Percentiles rank a stretch among this genome's conserved stretches.
Conservation (phyloP, 2,888 invertebrate genomes). For the Sepioteuthis lessoniana region DNA sequence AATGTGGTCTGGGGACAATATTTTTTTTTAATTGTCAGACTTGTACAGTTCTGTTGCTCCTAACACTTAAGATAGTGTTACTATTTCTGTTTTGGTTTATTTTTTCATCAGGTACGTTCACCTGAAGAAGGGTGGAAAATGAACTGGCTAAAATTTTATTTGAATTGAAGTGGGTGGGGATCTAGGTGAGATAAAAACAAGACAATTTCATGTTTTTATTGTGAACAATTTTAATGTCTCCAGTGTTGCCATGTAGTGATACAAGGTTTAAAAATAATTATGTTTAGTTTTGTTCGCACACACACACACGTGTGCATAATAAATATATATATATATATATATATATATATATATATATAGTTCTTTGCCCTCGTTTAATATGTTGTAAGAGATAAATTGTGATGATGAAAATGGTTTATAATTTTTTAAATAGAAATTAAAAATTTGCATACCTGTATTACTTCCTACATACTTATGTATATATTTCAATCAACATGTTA, state of each 20-base stretch:
- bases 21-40: too few relatives aligned
- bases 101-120: too few relatives aligned
- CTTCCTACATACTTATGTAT: not conserved
- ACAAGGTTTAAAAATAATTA: not conserved
- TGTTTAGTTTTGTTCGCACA: not conserved
- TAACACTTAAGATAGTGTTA: too few relatives aligned
- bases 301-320: rapidly evolving
- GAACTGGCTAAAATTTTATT: too few relatives aligned
- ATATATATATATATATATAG: not conserved
- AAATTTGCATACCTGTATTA: not conserved
- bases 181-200: not conserved
- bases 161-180: too few relatives aligned
- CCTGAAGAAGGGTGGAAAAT: too few relatives aligned
- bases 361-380: not conserved
- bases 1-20: too few relatives aligned
- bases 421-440: not conserved
- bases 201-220: not conserved
- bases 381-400: not conserved
- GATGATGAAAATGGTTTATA: not conserved
- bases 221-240: not conserved
- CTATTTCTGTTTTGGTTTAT: too few relatives aligned
- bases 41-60: too few relatives aligned
- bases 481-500: not conserved
- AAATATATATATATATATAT: not conserved
- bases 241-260: not conserved